Evolutionary conservation across 2,797 vertebrate genomes (phyloP).

Genomic region (Myotis myotis): DNA sequence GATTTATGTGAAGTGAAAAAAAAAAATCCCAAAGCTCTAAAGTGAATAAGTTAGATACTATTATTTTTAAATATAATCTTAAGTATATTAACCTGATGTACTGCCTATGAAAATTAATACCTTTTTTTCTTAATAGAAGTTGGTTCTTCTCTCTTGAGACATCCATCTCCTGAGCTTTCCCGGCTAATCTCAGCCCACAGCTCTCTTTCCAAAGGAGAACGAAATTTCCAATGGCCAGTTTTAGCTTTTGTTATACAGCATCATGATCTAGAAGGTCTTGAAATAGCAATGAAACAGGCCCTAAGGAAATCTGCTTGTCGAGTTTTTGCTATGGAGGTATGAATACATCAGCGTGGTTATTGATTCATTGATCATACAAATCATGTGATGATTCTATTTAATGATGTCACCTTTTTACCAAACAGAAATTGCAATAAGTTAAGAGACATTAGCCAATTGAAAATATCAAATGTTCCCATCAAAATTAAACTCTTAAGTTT

Average conservation of each 20-base stretch:
- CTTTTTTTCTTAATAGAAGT: constrained; percentile 91
- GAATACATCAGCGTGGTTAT: background rate
- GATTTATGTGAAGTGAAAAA: background rate
- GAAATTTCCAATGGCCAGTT: constrained; percentile 99
- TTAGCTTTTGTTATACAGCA: constrained; percentile 99
- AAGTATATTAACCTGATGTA: background rate
- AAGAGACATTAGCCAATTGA: background rate
- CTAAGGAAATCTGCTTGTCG: constrained; percentile 98
- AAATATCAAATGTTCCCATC: background rate
- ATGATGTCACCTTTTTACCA: background rate
- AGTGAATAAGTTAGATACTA: background rate
- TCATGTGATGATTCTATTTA: constrained; percentile 4
- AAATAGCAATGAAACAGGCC: constrained; percentile 98
- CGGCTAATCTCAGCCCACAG: constrained; percentile 98
- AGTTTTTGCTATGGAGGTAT: constrained; percentile 99
- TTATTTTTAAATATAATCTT: constrained; percentile 1
- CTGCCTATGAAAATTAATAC: constrained; percentile 38
- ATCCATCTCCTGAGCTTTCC: constrained; percentile 98
- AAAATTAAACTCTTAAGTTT: constrained; percentile 45
- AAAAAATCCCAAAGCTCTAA: background rate
- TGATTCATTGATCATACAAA: background rate
- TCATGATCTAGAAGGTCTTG: constrained; percentile 97
- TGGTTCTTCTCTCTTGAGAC: constrained; percentile 96
- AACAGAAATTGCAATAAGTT: background rate
- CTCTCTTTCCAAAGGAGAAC: constrained; percentile 98